Percentiles rank a stretch among this genome's conserved stretches.
These are phyloP conservation scores for Periophthalmus magnuspinnatus DNA, from an alignment of 2,797 vertebrate genomes.

Conservation along the genomic window DNA sequence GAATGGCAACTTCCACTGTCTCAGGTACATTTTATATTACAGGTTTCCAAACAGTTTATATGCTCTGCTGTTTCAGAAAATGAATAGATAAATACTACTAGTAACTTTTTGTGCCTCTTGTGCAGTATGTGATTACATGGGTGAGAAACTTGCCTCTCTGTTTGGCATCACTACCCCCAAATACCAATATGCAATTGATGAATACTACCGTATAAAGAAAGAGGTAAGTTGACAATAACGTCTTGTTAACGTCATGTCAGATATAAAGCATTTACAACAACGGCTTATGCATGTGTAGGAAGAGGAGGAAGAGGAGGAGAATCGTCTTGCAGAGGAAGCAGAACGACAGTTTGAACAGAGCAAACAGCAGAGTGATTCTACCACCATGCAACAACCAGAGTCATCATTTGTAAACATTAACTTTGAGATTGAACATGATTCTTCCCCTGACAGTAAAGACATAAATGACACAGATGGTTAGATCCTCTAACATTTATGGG, in stretches of 20 bases:
- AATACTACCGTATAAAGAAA: constrained; percentile 97
- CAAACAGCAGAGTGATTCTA: constrained; percentile 78
- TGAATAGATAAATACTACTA: too few species aligned
- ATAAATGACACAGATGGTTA: constrained; percentile 57
- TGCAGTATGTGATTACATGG: constrained; percentile 95
- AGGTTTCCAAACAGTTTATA: not conserved
- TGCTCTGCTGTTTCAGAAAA: not conserved
- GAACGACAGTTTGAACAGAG: constrained; percentile 62
- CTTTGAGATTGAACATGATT: constrained; percentile 91
- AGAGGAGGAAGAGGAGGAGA: constrained; percentile 95
- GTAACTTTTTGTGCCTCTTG: constrained; percentile 7
- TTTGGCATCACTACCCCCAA: constrained; percentile 95
- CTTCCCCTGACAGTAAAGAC: constrained; percentile 69
- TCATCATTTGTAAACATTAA: constrained; percentile 89
- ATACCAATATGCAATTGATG: constrained; percentile 98
- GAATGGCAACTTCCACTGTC: constrained; percentile 90
- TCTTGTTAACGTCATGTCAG: not conserved
- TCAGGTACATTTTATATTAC: constrained; percentile 80
- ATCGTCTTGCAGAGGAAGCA: constrained; percentile 81
- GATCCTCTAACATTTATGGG: constrained; percentile 13
- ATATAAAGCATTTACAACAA: not conserved
- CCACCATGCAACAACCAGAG: constrained; percentile 86
- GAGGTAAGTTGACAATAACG: constrained; percentile 77
- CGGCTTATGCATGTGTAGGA: constrained; percentile 76
- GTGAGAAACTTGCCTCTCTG: constrained; percentile 92